Percentiles rank a stretch among this genome's conserved stretches.
Evolutionary conservation across 2,888 invertebrate genomes (phyloP).

Genomic region (Anticlea derivata): DNA sequence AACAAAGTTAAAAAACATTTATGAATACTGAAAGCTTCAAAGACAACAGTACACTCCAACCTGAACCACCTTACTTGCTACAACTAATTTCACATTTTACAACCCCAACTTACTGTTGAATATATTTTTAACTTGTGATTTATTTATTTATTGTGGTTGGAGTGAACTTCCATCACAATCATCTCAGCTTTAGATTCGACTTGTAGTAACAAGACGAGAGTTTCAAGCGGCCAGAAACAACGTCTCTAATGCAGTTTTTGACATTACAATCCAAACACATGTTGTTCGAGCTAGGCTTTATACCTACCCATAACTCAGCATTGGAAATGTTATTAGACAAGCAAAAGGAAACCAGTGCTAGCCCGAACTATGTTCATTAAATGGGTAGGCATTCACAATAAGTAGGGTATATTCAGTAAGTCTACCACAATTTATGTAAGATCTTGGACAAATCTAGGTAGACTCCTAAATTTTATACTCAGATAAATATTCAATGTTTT

Average conservation of each 20-base stretch:
- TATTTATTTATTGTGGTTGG: slow-evolving; percentile 39
- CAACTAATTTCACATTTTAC: slow-evolving; percentile 33
- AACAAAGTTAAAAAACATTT: slow-evolving; percentile 34
- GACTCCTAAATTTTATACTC: slow-evolving; percentile 72
- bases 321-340: slow-evolving; percentile 39
- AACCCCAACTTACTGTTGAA: slow-evolving; percentile 36
- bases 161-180: slow-evolving; percentile 47
- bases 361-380: slow-evolving; percentile 58
- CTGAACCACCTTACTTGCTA: slow-evolving; percentile 27
- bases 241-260: slow-evolving; percentile 56
- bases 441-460: slow-evolving; percentile 79
- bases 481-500: slow-evolving; percentile 82
- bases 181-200: slow-evolving; percentile 55
- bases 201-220: slow-evolving; percentile 60
- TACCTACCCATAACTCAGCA: slow-evolving; percentile 63
- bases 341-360: slow-evolving; percentile 69
- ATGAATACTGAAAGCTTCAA: slow-evolving; percentile 28
- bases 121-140: slow-evolving; percentile 40
- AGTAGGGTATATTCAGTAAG: slow-evolving; percentile 61
- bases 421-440: slow-evolving; percentile 81
- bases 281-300: slow-evolving; percentile 72
- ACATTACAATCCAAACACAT: slow-evolving; percentile 40
- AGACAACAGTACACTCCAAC: slow-evolving; percentile 30
- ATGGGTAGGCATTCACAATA: slow-evolving; percentile 60
- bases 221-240: slow-evolving; percentile 75